Conservation (phyloP, 2,797 vertebrate genomes). For the Sebastes itinus region DNA sequence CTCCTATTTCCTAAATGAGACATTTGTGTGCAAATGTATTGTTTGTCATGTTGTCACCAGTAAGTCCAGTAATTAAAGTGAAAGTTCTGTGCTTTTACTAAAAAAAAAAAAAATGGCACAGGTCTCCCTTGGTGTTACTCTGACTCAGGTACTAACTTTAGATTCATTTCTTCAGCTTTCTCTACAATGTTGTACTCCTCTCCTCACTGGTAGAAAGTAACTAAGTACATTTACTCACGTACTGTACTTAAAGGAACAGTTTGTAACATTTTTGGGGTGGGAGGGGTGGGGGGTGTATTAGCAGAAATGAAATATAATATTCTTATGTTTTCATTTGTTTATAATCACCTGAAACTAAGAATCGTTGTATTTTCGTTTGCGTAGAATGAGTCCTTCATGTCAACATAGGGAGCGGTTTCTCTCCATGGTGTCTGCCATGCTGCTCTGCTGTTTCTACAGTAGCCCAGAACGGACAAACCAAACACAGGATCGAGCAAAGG, state of each 20-base stretch:
- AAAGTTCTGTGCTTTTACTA: slow-evolving; percentile 28
- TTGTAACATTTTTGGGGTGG: no score
- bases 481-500: no score
- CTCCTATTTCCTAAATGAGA: slow-evolving; percentile 75
- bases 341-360: no score
- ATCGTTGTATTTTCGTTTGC: accelerated
- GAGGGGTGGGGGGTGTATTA: no score
- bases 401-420: accelerated
- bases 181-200: background rate
- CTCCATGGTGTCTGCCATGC: no score
- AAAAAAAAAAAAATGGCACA: background rate
- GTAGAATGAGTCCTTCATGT: accelerated
- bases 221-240: background rate
- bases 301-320: no score
- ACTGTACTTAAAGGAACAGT: background rate
- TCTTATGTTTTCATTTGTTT: accelerated
- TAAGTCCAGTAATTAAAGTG: slow-evolving; percentile 49
- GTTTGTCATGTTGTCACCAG: slow-evolving; percentile 70
- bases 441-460: no score
- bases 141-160: background rate
- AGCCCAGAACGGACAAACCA: no score
- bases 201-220: background rate
- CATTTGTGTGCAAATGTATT: slow-evolving; percentile 77
- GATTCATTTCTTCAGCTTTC: slow-evolving; percentile 1
- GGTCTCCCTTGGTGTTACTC: background rate